These are phyloP conservation scores for Ctenicera cuprea DNA, from an alignment of 2,888 invertebrate genomes.

Conservation along the genomic window DNA sequence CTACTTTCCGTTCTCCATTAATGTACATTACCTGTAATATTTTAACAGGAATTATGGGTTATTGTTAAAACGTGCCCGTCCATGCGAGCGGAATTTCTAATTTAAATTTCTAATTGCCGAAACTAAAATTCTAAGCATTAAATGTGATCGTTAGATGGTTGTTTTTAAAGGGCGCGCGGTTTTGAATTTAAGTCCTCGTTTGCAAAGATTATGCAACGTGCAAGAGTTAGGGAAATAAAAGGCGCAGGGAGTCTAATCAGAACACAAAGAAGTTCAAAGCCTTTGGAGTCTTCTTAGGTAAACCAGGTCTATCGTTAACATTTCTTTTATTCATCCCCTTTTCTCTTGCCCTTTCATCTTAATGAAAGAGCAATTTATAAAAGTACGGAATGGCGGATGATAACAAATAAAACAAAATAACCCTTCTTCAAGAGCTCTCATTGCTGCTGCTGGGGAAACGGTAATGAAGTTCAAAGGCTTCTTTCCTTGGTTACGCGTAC, in stretches of 20 bases:
- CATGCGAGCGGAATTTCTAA: conserved; percentile 36
- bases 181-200: conserved; percentile 28
- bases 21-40: conserved; percentile 42
- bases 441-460: conserved; percentile 19
- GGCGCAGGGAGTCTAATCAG: conserved; percentile 49
- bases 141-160: not conserved
- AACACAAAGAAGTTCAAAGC: conserved; percentile 49
- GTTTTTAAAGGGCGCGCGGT: conserved; percentile 7
- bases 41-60: conserved; percentile 46
- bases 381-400: conserved; percentile 41
- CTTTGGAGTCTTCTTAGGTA: conserved; percentile 50
- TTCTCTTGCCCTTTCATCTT: conserved; percentile 46
- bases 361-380: conserved; percentile 51
- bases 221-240: conserved; percentile 46
- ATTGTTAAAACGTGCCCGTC: conserved; percentile 48
- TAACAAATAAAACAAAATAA: conserved; percentile 47
- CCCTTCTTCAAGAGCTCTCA: conserved; percentile 20
- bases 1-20: conserved; percentile 49
- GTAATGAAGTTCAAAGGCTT: conserved; percentile 49
- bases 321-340: conserved; percentile 48
- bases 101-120: conserved; percentile 27
- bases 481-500: conserved; percentile 40
- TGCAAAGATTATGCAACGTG: conserved; percentile 39
- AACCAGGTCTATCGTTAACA: conserved; percentile 54
- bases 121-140: conserved; percentile 2